phyloP scores from a whole-genome alignment of 2,113 vertebrate species.

The Caracal caracal region DNA sequence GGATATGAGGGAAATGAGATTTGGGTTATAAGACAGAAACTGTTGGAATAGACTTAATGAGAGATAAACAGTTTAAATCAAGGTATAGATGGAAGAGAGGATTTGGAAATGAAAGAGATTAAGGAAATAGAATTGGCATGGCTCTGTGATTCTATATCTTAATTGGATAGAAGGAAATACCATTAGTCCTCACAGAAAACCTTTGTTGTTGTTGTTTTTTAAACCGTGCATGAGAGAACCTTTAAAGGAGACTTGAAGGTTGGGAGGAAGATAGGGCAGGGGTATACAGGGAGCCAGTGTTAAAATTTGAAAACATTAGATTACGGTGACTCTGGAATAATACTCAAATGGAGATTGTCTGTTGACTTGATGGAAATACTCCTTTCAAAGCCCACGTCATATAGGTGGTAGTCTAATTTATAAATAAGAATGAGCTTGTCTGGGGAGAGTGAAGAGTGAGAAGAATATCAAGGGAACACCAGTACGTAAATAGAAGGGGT shows the following conservation, averaged over 20 bases:
- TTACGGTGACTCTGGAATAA: not conserved
- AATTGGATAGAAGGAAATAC: not conserved
- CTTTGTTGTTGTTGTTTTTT: not conserved
- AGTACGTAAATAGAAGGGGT: not conserved
- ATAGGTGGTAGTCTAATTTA: not conserved
- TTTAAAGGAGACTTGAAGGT: not conserved
- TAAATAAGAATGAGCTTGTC: not conserved
- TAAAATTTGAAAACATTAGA: not conserved
- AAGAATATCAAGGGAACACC: not conserved
- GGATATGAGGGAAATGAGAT: not conserved
- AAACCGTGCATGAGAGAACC: not conserved
- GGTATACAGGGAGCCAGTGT: not conserved
- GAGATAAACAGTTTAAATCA: not conserved
- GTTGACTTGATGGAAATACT: not conserved
- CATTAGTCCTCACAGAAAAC: not conserved
- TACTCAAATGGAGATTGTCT: not conserved
- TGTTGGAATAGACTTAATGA: not conserved
- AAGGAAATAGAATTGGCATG: not conserved
- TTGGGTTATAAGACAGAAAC: not conserved
- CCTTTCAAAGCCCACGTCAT: not conserved
- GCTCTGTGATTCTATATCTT: not conserved
- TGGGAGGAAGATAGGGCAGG: not conserved
- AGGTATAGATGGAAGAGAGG: not conserved
- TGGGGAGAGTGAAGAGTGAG: not conserved
- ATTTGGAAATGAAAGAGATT: not conserved